Evolutionary conservation across 2,113 vertebrate species (phyloP).

Genomic region (Toxostoma redivivum): DNA sequence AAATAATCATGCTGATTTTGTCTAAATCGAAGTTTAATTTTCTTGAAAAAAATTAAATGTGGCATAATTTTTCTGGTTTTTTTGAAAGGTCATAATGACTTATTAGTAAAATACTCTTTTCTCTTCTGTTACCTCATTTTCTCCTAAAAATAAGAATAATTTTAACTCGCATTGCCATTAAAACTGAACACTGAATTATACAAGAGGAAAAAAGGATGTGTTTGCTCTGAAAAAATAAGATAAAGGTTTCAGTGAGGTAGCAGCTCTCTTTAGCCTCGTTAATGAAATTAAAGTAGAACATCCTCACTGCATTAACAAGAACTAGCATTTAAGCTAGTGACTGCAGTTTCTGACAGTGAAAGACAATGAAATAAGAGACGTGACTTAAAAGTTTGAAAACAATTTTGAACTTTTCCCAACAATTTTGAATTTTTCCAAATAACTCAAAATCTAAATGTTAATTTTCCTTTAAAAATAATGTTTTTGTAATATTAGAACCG

Average conservation of each 20-base stretch:
- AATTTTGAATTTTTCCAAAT: background rate
- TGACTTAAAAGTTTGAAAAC: background rate
- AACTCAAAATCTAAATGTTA: background rate
- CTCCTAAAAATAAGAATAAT: background rate
- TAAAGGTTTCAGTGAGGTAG: background rate
- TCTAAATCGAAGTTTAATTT: background rate
- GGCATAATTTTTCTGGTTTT: background rate
- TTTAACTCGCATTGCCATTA: background rate
- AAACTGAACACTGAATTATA: background rate
- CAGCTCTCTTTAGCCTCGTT: background rate
- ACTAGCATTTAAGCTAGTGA: background rate
- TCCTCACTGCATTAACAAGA: background rate
- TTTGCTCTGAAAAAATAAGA: background rate
- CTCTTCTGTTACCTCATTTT: background rate
- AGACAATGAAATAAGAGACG: background rate
- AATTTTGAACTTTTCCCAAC: background rate
- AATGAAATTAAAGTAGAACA: background rate
- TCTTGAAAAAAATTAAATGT: background rate
- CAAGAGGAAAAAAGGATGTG: background rate
- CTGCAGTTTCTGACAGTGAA: background rate
- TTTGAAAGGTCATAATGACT: background rate
- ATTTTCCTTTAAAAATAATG: background rate
- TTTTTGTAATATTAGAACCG: background rate
- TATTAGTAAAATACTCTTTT: background rate
- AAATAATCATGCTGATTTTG: background rate